These are phyloP conservation scores for Leptodirus hochenwartii DNA, from an alignment of 2,888 invertebrate genomes.

Conservation along the genomic window DNA sequence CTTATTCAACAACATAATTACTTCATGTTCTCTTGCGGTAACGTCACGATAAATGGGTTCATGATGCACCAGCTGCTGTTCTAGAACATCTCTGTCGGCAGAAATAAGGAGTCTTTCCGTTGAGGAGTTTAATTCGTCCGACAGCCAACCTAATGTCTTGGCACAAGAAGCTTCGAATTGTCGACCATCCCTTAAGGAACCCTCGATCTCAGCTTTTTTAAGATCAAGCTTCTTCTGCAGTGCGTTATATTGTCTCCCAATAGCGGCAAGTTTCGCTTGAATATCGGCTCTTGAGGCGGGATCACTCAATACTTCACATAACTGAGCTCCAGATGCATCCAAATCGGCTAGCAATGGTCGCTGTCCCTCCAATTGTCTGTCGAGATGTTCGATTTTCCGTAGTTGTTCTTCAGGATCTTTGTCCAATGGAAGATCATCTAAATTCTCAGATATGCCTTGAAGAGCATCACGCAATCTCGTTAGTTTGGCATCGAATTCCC, in stretches of 20 bases:
- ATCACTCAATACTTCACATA: conserved; percentile 77
- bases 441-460: conserved; percentile 68
- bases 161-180: conserved; percentile 81
- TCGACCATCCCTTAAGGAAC: conserved; percentile 54
- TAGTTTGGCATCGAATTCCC: conserved; percentile 81
- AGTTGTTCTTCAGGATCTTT: conserved; percentile 76
- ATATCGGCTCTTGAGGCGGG: conserved; percentile 82
- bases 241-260: conserved; percentile 76
- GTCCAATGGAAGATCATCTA: conserved; percentile 65
- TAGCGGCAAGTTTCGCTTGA: conserved; percentile 65
- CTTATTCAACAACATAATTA: conserved; percentile 84
- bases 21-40: conserved; percentile 77
- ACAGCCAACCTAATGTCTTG: conserved; percentile 78
- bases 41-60: conserved; percentile 82
- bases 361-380: conserved; percentile 76
- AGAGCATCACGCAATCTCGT: conserved; percentile 71
- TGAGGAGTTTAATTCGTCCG: conserved; percentile 56
- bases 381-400: conserved; percentile 71
- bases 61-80: conserved; percentile 74
- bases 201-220: conserved; percentile 80
- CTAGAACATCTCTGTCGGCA: conserved; percentile 64
- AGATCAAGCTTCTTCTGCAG: conserved; percentile 80
- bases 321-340: conserved; percentile 74
- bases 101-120: conserved; percentile 69
- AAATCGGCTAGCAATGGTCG: conserved; percentile 74